phyloP scores from a whole-genome alignment of 2,888 invertebrate species.

The Andricus curvator region DNA sequence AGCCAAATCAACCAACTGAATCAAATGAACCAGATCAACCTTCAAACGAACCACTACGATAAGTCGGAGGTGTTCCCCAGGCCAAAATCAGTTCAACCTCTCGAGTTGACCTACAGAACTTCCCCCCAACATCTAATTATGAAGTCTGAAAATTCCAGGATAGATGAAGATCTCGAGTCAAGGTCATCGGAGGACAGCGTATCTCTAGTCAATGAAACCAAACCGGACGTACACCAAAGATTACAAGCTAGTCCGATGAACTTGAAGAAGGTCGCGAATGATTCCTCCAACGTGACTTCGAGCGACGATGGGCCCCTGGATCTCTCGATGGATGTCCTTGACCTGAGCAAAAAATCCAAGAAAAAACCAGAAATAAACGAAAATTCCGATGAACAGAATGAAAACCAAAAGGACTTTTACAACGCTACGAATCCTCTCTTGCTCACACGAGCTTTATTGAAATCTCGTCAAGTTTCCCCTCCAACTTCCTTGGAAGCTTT shows the following conservation, averaged over 20 bases:
- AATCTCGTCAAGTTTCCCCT: slow-evolving; percentile 76
- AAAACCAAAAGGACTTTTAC: slow-evolving; percentile 60
- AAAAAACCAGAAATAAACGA: slow-evolving; percentile 60
- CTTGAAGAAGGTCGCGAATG: slow-evolving; percentile 59
- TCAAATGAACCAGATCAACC: slow-evolving; percentile 11
- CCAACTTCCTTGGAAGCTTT: slow-evolving; percentile 68
- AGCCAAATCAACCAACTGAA: not conserved
- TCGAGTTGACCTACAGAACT: slow-evolving; percentile 59
- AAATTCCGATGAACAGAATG: slow-evolving; percentile 50
- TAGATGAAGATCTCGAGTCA: slow-evolving; percentile 78
- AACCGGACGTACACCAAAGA: slow-evolving; percentile 70
- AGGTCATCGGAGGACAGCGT: slow-evolving; percentile 71
- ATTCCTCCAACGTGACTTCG: slow-evolving; percentile 47
- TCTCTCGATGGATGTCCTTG: slow-evolving; percentile 88
- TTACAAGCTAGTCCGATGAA: slow-evolving; percentile 73
- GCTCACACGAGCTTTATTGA: slow-evolving; percentile 84
- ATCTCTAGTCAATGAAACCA: slow-evolving; percentile 74
- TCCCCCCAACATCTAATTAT: slow-evolving; percentile 57
- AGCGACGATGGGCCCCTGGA: slow-evolving; percentile 82
- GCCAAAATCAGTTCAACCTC: slow-evolving; percentile 56
- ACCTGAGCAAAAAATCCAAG: slow-evolving; percentile 87
- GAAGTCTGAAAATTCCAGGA: slow-evolving; percentile 65
- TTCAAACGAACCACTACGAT: slow-evolving; percentile 51
- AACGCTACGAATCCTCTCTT: slow-evolving; percentile 79
- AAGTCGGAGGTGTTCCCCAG: slow-evolving; percentile 52